Evolutionary conservation across 2,113 vertebrate species (phyloP).

Genomic region (Ageneiosus marmoratus): DNA sequence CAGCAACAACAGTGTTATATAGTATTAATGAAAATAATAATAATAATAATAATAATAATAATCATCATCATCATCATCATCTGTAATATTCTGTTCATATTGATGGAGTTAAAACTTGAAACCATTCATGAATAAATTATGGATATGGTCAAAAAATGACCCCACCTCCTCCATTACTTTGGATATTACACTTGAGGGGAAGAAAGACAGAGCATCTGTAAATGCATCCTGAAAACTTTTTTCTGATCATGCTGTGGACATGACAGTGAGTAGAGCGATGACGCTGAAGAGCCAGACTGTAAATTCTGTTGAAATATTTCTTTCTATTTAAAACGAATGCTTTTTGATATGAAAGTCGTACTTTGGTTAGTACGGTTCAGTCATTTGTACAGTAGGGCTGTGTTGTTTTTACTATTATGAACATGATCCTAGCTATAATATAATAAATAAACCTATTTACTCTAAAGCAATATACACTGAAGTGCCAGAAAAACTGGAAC

Average conservation of each 20-base stretch:
- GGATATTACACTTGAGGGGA: background rate
- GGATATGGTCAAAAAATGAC: background rate
- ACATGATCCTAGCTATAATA: background rate
- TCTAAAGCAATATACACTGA: background rate
- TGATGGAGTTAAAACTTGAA: background rate
- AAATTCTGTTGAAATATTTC: background rate
- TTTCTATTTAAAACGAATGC: background rate
- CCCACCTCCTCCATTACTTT: background rate
- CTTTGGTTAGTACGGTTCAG: background rate
- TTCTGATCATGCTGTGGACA: background rate
- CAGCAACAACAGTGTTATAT: too few relatives aligned
- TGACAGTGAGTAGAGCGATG: background rate
- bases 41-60: too few relatives aligned
- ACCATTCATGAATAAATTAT: constrained; percentile 11
- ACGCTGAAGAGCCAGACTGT: background rate
- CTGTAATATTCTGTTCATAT: background rate
- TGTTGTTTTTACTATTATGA: background rate
- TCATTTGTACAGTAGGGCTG: background rate
- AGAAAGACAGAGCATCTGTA: background rate
- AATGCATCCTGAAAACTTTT: background rate
- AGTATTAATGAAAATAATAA: too few relatives aligned
- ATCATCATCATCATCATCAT: too few relatives aligned
- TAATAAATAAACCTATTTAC: background rate
- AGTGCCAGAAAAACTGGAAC: too few relatives aligned
- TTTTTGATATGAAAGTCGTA: background rate